These are phyloP conservation scores for Vanessa cardui DNA, from an alignment of 2,888 invertebrate genomes.

Conservation along the genomic window DNA sequence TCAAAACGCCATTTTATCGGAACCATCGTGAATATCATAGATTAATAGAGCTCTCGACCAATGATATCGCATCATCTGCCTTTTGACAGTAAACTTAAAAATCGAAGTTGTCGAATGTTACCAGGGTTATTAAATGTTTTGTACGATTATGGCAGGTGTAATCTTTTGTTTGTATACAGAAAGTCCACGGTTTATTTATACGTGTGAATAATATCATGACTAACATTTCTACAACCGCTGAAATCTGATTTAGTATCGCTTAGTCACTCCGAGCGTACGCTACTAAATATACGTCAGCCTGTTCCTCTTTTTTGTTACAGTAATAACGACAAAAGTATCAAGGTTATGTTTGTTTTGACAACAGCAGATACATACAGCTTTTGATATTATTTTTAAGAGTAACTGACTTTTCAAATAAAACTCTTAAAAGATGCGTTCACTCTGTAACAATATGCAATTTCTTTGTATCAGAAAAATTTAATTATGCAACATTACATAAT, in stretches of 20 bases:
- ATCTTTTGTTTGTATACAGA: slow-evolving; percentile 51
- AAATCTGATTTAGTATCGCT: slow-evolving; percentile 49
- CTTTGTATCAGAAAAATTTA: no score
- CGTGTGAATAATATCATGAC: slow-evolving; percentile 51
- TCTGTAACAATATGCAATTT: no score
- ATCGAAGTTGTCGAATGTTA: not conserved
- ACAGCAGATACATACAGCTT: not conserved
- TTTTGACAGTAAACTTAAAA: no score
- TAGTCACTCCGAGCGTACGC: slow-evolving; percentile 46
- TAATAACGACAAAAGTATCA: slow-evolving; percentile 21
- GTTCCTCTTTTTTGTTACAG: slow-evolving; percentile 18
- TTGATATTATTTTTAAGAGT: no score
- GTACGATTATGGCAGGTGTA: slow-evolving; percentile 32
- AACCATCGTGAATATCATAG: no score
- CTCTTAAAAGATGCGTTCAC: no score
- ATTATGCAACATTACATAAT: not conserved
- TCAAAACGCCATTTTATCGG: no score
- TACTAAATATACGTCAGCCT: slow-evolving; percentile 28
- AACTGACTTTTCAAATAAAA: no score
- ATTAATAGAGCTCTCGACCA: no score
- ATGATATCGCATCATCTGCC: no score
- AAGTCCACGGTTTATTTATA: slow-evolving; percentile 44
- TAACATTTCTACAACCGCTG: slow-evolving; percentile 46
- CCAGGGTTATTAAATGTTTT: not conserved
- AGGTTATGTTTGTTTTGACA: slow-evolving; percentile 28